phyloP scores from a whole-genome alignment of 2,797 vertebrate species.

The Myotis vivesi region DNA sequence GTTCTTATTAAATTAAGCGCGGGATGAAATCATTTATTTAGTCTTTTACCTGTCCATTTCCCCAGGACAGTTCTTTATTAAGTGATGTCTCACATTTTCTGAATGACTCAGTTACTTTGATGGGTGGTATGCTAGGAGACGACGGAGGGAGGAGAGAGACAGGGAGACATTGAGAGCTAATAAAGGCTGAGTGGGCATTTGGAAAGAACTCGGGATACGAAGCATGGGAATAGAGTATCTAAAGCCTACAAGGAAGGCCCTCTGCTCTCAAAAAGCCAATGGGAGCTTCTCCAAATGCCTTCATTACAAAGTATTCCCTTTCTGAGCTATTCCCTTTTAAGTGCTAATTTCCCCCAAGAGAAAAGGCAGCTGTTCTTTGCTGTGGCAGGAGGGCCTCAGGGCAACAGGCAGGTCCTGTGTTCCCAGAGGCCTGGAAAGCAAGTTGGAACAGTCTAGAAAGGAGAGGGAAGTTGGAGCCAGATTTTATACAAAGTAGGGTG shows the following conservation, averaged over 20 bases:
- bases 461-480: not conserved
- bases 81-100: conserved; percentile 76
- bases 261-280: not conserved
- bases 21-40: conserved; percentile 74
- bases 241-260: not conserved
- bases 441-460: not conserved
- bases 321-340: not conserved
- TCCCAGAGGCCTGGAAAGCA: not conserved
- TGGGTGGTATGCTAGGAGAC: conserved; percentile 63
- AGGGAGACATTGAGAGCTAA: not conserved
- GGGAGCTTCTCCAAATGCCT: not conserved
- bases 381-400: not conserved
- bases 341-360: not conserved
- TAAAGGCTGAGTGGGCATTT: not conserved
- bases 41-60: conserved; percentile 77
- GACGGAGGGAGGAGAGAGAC: not conserved
- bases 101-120: conserved; percentile 27
- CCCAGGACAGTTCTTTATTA: conserved; percentile 64
- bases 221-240: not conserved
- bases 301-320: not conserved
- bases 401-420: not conserved
- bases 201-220: not conserved
- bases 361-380: conserved; percentile 8
- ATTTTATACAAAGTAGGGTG: not conserved
- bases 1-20: conserved; percentile 73